Conservation (phyloP, 2,888 invertebrate genomes). For the Caenorhabditis drosophilae region DNA sequence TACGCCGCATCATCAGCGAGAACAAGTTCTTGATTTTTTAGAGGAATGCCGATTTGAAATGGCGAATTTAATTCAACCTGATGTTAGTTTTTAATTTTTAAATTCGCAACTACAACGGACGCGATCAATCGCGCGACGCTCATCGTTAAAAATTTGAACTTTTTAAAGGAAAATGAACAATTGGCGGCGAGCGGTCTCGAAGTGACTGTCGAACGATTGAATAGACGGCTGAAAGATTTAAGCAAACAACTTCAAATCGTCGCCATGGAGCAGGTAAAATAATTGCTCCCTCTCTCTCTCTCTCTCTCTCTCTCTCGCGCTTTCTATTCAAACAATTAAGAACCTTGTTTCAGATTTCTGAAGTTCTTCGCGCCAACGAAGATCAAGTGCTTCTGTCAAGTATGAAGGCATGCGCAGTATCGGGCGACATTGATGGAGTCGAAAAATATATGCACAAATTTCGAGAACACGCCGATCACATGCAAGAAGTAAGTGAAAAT, state of each 20-base stretch:
- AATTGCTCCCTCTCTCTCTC: no score
- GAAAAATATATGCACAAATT: constrained; percentile 92
- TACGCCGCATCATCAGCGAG: constrained; percentile 93
- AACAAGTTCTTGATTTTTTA: constrained; percentile 85
- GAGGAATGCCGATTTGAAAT: constrained; percentile 88
- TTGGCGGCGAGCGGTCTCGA: constrained; percentile 56
- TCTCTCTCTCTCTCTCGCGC: no score
- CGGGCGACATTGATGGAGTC: constrained; percentile 85
- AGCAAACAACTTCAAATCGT: constrained; percentile 71
- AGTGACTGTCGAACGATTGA: constrained; percentile 67
- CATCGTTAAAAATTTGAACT: no score
- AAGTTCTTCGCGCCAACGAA: constrained; percentile 72
- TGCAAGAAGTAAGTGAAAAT: constrained; percentile 81
- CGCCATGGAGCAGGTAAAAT: constrained; percentile 73
- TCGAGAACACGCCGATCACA: constrained; percentile 95
- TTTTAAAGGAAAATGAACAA: constrained; percentile 36
- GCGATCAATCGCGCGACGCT: no score
- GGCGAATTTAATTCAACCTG: constrained; percentile 81
- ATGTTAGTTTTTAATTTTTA: constrained; percentile 23
- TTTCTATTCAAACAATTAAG: no score
- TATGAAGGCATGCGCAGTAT: constrained; percentile 73
- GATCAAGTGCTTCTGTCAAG: constrained; percentile 71
- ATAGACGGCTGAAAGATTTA: constrained; percentile 65
- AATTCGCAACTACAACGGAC: not conserved
- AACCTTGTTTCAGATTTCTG: no score